Percentiles rank a stretch among this genome's conserved stretches.
phyloP scores from a whole-genome alignment of 2,888 invertebrate genomes.

The Electrophaes corylata region DNA sequence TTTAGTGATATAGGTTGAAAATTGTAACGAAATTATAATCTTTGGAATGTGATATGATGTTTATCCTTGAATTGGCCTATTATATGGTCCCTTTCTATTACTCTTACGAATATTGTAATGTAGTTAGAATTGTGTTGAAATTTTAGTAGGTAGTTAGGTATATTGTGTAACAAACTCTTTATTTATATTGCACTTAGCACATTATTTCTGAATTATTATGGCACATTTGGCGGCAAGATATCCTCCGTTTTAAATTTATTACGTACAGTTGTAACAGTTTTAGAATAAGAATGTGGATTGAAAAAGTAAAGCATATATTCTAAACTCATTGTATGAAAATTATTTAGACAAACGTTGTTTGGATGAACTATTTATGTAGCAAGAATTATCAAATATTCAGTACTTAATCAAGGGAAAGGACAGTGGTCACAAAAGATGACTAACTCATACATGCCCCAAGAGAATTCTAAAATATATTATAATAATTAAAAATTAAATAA shows the following conservation, averaged over 20 bases:
- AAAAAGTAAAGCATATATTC: slow-evolving; percentile 79
- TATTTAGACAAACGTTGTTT: slow-evolving; percentile 56
- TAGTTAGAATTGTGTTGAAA: slow-evolving; percentile 25
- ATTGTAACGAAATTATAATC: slow-evolving; percentile 49
- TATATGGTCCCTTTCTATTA: slow-evolving; percentile 36
- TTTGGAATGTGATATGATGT: slow-evolving; percentile 55
- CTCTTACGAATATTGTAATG: slow-evolving; percentile 18
- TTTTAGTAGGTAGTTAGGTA: slow-evolving; percentile 25
- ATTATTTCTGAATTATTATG: slow-evolving; percentile 48
- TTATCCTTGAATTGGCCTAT: slow-evolving; percentile 61
- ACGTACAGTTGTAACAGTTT: slow-evolving; percentile 33
- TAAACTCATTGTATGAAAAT: slow-evolving; percentile 69
- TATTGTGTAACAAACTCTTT: slow-evolving; percentile 31
- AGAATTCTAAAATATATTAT: background rate
- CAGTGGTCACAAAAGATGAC: slow-evolving; percentile 42
- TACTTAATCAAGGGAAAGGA: slow-evolving; percentile 50
- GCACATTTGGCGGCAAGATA: slow-evolving; percentile 47
- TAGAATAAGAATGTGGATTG: slow-evolving; percentile 38
- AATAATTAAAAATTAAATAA: slow-evolving; percentile 29
- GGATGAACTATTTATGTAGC: slow-evolving; percentile 50
- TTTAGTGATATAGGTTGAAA: slow-evolving; percentile 36
- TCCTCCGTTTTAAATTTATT: slow-evolving; percentile 46
- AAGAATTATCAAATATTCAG: slow-evolving; percentile 44
- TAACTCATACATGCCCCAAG: slow-evolving; percentile 2
- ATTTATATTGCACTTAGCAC: slow-evolving; percentile 52